A percentile compares a stretch with the other conserved stretches of the same genome.
Conservation (phyloP, 2,113 vertebrate genomes). For the Orthonyx spaldingii region DNA sequence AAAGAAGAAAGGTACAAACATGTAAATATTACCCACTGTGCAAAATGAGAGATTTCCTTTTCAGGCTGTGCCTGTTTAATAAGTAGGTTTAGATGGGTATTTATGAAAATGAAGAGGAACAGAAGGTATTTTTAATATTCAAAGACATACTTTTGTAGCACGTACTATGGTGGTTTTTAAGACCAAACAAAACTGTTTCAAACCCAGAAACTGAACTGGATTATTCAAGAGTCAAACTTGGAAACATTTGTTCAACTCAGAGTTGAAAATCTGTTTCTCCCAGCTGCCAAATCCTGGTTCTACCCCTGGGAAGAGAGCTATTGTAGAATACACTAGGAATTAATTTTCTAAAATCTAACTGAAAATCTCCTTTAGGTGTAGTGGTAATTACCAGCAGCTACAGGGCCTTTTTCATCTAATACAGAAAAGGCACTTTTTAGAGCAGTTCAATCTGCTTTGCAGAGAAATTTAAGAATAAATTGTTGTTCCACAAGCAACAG, state of each 20-base stretch:
- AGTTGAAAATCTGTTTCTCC: not conserved
- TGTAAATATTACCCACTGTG: not conserved
- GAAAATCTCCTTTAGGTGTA: not conserved
- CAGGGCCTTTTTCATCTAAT: not conserved
- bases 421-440: not conserved
- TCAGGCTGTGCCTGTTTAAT: not conserved
- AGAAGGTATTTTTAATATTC: not conserved
- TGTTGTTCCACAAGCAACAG: not conserved
- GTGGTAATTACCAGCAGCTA: not conserved
- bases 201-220: not conserved
- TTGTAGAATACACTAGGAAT: fast-evolving
- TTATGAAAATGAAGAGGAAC: not conserved
- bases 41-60: not conserved
- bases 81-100: not conserved
- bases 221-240: not conserved
- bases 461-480: not conserved
- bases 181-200: not conserved
- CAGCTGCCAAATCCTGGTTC: not conserved
- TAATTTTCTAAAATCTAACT: not conserved
- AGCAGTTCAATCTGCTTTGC: not conserved
- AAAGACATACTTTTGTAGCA: not conserved
- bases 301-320: not conserved
- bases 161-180: not conserved
- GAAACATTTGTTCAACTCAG: not conserved
- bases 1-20: not conserved